Conservation (phyloP, 1,140 invertebrate species). For the Papilio polytes region DNA sequence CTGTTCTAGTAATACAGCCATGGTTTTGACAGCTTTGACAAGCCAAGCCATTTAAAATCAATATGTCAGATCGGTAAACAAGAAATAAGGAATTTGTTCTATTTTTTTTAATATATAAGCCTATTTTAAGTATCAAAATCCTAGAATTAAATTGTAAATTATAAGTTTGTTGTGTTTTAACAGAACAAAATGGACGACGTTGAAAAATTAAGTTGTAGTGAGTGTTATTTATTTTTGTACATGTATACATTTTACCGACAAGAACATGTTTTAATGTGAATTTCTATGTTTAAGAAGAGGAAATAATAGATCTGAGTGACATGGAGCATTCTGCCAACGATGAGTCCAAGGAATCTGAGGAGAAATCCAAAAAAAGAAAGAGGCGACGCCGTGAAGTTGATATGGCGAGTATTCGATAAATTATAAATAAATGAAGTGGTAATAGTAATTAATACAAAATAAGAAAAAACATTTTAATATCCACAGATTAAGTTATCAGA, state of each 20-base stretch:
- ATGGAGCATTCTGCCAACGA: slow-evolving; percentile 72
- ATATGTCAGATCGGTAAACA: neutral
- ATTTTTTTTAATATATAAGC: neutral
- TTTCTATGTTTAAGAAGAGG: slow-evolving; percentile 66
- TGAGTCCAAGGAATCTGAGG: slow-evolving; percentile 67
- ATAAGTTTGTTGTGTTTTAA: neutral
- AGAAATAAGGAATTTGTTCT: neutral
- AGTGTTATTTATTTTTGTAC: slow-evolving; percentile 47
- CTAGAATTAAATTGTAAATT: neutral
- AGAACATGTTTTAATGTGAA: neutral
- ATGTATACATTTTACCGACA: neutral
- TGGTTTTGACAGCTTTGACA: neutral
- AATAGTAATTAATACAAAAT: no score
- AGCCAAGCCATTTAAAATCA: neutral
- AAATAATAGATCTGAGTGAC: slow-evolving; percentile 71
- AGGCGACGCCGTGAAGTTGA: slow-evolving; percentile 78
- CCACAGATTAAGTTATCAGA: slow-evolving; percentile 77
- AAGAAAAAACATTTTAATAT: neutral
- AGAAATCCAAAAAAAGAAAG: slow-evolving; percentile 71
- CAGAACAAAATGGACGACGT: slow-evolving; percentile 64
- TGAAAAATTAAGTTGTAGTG: slow-evolving; percentile 77
- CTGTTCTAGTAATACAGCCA: no score
- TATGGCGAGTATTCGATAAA: slow-evolving; percentile 58
- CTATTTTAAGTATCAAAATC: neutral
- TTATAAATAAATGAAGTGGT: neutral